Evolutionary conservation across 2,113 vertebrate species (phyloP).

Genomic region (Vireo altiloquus): DNA sequence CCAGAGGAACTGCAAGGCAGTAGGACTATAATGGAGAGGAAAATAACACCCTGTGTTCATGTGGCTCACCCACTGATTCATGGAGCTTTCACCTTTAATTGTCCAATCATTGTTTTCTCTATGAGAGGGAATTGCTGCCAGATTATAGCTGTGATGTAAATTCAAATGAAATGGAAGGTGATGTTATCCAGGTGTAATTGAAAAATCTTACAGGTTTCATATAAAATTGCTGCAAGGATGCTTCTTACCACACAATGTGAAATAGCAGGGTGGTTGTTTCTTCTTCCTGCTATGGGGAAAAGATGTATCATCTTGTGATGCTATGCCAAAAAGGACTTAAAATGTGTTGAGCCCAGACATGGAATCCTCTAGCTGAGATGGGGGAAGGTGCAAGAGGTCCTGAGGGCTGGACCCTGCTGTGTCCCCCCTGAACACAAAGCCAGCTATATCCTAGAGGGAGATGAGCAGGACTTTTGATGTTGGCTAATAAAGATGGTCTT

Average conservation of each 20-base stretch:
- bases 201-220: constrained; percentile 16
- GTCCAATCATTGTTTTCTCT: constrained; percentile 16
- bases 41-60: neutral
- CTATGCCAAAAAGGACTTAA: neutral
- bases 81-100: constrained; percentile 23
- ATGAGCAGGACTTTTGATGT: neutral
- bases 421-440: neutral
- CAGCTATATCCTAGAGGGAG: neutral
- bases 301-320: neutral
- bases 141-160: constrained; percentile 24
- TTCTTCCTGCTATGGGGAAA: neutral
- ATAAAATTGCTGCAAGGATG: neutral
- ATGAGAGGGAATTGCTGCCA: neutral
- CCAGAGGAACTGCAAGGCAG: neutral
- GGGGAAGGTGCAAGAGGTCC: neutral
- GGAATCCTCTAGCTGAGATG: neutral
- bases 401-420: neutral
- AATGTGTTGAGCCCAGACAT: neutral
- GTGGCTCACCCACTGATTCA: neutral
- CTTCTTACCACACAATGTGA: neutral
- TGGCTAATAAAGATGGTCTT: neutral
- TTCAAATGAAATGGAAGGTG: constrained; percentile 11
- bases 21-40: neutral
- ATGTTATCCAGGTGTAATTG: neutral
- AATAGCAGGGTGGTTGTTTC: neutral